Percentiles rank a stretch among this genome's conserved stretches.
Evolutionary conservation across 2,888 invertebrate genomes (phyloP).

Genomic region (Orthosia gracilis): DNA sequence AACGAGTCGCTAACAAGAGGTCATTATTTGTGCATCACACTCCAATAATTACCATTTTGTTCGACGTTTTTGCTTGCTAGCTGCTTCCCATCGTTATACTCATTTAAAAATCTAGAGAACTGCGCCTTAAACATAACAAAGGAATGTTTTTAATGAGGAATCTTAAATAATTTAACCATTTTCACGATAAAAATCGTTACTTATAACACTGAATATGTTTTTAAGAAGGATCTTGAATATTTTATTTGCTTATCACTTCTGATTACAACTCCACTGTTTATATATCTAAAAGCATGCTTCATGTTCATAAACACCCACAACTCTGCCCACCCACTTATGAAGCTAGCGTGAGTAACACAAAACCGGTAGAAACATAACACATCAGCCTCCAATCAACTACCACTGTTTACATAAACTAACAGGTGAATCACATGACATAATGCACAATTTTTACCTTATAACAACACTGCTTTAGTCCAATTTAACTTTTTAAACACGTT

Average conservation of each 20-base stretch:
- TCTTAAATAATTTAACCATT: background rate
- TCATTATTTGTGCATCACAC: constrained; percentile 33
- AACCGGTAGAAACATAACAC: constrained; percentile 52
- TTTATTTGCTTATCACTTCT: background rate
- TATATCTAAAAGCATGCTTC: background rate
- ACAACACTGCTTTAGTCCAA: constrained; percentile 5
- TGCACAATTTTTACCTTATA: constrained; percentile 18
- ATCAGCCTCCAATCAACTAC: constrained; percentile 39
- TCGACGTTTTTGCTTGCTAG: background rate
- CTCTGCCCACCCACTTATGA: constrained; percentile 20
- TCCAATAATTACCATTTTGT: background rate
- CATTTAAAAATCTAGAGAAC: background rate
- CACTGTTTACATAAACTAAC: constrained; percentile 58
- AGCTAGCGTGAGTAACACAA: constrained; percentile 36
- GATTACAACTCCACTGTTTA: constrained; percentile 4
- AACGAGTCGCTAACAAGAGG: constrained; percentile 5
- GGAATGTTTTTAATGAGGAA: background rate
- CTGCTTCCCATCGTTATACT: constrained; percentile 1
- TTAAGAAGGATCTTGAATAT: background rate
- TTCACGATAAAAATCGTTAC: background rate
- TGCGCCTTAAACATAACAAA: background rate
- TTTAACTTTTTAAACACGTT: background rate
- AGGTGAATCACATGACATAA: constrained; percentile 40
- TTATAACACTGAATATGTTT: too few relatives aligned
- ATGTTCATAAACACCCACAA: background rate